A percentile compares a stretch with the other conserved stretches of the same genome.
phyloP scores from a whole-genome alignment of 2,797 vertebrate species.

The Mastacembelus armatus region DNA sequence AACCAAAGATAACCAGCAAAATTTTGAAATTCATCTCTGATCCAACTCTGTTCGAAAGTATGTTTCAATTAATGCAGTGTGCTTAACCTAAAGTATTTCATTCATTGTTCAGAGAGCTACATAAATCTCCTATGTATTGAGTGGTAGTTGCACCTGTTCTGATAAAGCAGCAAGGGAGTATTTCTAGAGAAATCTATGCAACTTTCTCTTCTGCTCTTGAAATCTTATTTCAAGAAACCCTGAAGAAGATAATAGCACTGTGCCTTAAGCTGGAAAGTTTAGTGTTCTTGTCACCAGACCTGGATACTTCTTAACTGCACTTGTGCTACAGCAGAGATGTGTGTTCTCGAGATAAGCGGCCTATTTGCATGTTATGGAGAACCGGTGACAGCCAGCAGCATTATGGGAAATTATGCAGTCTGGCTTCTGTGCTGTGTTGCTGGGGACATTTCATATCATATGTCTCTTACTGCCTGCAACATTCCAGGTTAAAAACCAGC shows the following conservation, averaged over 20 bases:
- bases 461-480: background rate
- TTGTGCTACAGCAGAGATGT: slow-evolving; percentile 22
- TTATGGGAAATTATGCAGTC: slow-evolving; percentile 2
- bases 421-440: background rate
- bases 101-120: slow-evolving; percentile 38
- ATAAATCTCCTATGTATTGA: background rate
- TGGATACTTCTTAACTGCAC: background rate
- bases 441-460: background rate
- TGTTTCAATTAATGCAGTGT: slow-evolving; percentile 34
- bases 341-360: slow-evolving; percentile 3
- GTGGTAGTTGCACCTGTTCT: slow-evolving; percentile 21
- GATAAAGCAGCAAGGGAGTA: slow-evolving; percentile 34
- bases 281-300: slow-evolving; percentile 16
- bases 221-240: slow-evolving; percentile 17
- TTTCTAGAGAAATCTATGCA: slow-evolving; percentile 69
- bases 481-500: slow-evolving; percentile 16
- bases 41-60: slow-evolving; percentile 26
- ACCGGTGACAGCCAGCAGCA: background rate
- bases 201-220: slow-evolving; percentile 37
- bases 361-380: slow-evolving; percentile 21
- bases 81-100: slow-evolving; percentile 71
- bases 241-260: background rate
- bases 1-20: slow-evolving; percentile 79
- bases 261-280: slow-evolving; percentile 27
- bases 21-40: slow-evolving; percentile 41